Percentiles rank a stretch among this genome's conserved stretches.
phyloP scores from a whole-genome alignment of 2,113 vertebrate genomes.

The Scopus umbretta region DNA sequence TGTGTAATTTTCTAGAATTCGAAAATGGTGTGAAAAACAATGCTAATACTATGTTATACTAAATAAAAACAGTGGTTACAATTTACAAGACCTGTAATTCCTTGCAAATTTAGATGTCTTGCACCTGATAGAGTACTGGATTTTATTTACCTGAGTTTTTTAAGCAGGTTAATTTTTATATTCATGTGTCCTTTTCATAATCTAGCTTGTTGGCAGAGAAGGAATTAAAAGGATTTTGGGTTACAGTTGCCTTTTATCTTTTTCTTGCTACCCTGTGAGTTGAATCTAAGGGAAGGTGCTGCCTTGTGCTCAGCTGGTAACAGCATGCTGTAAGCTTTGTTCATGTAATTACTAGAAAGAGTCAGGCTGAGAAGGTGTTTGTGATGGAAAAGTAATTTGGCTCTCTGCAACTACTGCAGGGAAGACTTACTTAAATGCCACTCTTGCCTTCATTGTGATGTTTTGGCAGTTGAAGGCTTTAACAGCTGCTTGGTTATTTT shows the following conservation, averaged over 20 bases:
- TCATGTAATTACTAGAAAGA: not conserved
- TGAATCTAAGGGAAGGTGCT: not conserved
- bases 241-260: not conserved
- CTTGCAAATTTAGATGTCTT: not conserved
- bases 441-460: not conserved
- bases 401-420: not conserved
- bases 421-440: not conserved
- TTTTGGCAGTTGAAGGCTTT: not conserved
- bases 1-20: not conserved
- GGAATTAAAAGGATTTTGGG: not conserved
- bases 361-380: not conserved
- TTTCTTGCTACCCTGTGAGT: not conserved
- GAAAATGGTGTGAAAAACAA: not conserved
- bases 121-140: not conserved
- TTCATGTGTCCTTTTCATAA: not conserved
- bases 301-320: not conserved
- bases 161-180: not conserved
- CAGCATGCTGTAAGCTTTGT: not conserved
- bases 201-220: not conserved
- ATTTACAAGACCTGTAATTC: not conserved
- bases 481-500: not conserved
- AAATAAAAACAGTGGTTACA: not conserved
- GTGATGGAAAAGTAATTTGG: not conserved
- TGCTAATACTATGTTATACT: not conserved
- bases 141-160: not conserved